Percentiles rank a stretch among this genome's conserved stretches.
phyloP scores from a whole-genome alignment of 2,888 invertebrate genomes.

The Ceratothoa steindachneri region DNA sequence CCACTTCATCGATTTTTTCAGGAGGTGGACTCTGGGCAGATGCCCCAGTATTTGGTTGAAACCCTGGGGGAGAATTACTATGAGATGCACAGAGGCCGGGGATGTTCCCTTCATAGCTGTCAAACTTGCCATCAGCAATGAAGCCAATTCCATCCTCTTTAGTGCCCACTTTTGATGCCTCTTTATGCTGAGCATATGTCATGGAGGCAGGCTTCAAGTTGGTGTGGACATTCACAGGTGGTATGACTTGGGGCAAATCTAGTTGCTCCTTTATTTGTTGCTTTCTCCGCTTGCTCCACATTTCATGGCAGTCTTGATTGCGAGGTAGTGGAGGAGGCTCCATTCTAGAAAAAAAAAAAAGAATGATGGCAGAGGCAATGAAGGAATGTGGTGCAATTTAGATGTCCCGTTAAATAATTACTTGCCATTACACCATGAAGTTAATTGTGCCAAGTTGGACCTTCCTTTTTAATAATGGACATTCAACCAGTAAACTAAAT shows the following conservation, averaged over 20 bases:
- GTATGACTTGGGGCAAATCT: neutral
- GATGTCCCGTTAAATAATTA: too few relatives aligned
- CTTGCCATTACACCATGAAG: too few relatives aligned
- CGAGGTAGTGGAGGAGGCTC: slow-evolving; percentile 78
- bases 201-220: neutral
- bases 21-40: slow-evolving; percentile 11
- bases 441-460: too few relatives aligned
- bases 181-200: slow-evolving; percentile 20
- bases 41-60: slow-evolving; percentile 25
- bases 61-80: slow-evolving; percentile 23
- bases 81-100: slow-evolving; percentile 24
- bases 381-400: too few relatives aligned
- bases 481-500: too few relatives aligned
- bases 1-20: slow-evolving; percentile 26
- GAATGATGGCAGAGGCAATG: too few relatives aligned
- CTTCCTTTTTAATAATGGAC: too few relatives aligned
- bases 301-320: slow-evolving; percentile 98
- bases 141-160: neutral
- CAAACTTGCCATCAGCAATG: slow-evolving; percentile 22
- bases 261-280: slow-evolving; percentile 74
- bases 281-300: slow-evolving; percentile 96
- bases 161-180: slow-evolving; percentile 1
- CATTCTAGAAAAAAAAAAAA: slow-evolving; percentile 56
- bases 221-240: neutral
- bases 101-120: slow-evolving; percentile 24